Evolutionary conservation across 1,140 invertebrate genomes (phyloP), one percentile per base, ranked within the genome.

Genomic region (Meloidogyne floridensis): DNA sequence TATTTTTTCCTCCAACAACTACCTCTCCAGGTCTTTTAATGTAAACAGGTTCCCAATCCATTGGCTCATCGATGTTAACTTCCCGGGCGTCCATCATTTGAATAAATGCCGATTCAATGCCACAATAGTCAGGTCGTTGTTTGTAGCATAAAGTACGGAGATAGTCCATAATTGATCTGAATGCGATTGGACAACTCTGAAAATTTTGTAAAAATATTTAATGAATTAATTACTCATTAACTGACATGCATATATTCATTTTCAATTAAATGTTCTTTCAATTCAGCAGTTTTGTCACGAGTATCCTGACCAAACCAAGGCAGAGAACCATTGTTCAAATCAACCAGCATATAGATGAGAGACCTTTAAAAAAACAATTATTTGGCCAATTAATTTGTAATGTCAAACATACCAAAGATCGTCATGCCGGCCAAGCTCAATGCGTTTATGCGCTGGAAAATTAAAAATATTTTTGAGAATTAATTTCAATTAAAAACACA

Each of bases 191-290:
- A 8, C 59, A 65, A 65, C 59, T 65, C 13, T 65, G n/a, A 65
- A 65, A 65, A n/a, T 65, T 65, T 65, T 6, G 6, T n/a, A 6
- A 65, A 5, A n/a, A n/a, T 65, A n/a, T 65, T n/a, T 65, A 18
- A 3, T 6, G n/a, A 65, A 65, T n/a, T n/a, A n/a, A 65, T 15
- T 15, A 32, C 32, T 32, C 32, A 32, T 32, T n/a, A 65, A 65
- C 59, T 65, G 59, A 65, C 59, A 65, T 65, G 59, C 59, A 65
- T 65, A 65, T 65, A 65, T 65, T 65, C 59, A 65, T n/a, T 65
- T 65, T 65, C 59, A 65, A 65, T 65, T 65, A 65, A n/a, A 65
- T 65, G n/a, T 65, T 65, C 59, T 15, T 65, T 65, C 59, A 65
- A 65, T 65, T n/a, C 2, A 65, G 59, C 59, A 6, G 59, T 18